Evolutionary conservation across 2,797 vertebrate genomes (phyloP).

Genomic region (Syngnathus acus): DNA sequence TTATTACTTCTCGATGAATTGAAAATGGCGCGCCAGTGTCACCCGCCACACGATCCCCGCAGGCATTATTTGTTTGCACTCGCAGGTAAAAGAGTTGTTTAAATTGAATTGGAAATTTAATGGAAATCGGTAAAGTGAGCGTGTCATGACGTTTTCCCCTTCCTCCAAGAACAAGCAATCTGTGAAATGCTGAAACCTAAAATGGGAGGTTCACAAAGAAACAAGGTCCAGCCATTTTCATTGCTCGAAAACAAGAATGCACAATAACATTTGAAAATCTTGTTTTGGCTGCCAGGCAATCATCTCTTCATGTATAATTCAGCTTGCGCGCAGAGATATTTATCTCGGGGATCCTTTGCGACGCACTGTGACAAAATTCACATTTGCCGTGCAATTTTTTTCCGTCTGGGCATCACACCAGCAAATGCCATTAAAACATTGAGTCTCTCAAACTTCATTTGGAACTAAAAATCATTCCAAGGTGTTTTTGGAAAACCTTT

Average conservation of each 20-base stretch:
- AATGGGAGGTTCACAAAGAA: not conserved
- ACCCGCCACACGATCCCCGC: not conserved
- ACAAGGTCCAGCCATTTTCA: not conserved
- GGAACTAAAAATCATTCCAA: not conserved
- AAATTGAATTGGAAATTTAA: not conserved
- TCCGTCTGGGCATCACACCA: not conserved
- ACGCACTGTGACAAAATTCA: conserved; percentile 12
- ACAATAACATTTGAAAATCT: not conserved
- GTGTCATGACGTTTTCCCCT: not conserved
- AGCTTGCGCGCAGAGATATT: conserved; percentile 11
- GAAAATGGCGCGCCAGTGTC: not conserved
- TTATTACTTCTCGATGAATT: not conserved
- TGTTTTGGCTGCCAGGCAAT: conserved; percentile 7
- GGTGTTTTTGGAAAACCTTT: not conserved
- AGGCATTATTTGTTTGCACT: not conserved
- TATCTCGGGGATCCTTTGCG: conserved; percentile 18
- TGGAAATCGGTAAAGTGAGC: not conserved
- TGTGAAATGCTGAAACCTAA: not conserved
- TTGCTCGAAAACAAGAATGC: conserved; percentile 1
- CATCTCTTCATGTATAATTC: conserved; percentile 24
- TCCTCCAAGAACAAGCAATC: not conserved
- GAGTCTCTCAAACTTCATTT: not conserved
- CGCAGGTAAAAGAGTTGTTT: not conserved
- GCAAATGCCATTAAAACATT: not conserved
- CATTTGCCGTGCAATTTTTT: not conserved